Conservation (phyloP, 2,113 vertebrate genomes). For the Nibea coibor region DNA sequence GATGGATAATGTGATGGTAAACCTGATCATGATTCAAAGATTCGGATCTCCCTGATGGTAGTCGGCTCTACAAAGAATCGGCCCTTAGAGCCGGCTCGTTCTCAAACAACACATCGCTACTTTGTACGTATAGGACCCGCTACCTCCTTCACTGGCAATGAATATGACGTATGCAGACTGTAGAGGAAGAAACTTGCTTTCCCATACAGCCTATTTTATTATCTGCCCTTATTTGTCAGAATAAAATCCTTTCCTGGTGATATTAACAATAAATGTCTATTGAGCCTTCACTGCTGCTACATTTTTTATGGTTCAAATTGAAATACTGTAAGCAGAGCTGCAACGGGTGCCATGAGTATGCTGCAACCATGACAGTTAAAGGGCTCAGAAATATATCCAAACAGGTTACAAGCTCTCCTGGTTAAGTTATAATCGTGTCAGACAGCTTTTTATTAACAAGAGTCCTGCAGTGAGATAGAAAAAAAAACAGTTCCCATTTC, state of each 20-base stretch:
- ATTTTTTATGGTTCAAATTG: slow-evolving; percentile 65
- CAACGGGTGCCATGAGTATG: neutral
- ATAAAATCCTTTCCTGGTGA: slow-evolving; percentile 48
- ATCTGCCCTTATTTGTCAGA: slow-evolving; percentile 45
- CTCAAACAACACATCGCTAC: no score
- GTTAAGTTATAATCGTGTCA: slow-evolving; percentile 56
- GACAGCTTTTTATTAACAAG: slow-evolving; percentile 64
- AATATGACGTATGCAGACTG: neutral
- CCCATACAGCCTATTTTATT: slow-evolving; percentile 22
- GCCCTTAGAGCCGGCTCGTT: no score
- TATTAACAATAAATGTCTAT: slow-evolving; percentile 62
- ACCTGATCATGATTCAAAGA: no score
- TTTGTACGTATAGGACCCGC: neutral
- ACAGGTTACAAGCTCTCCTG: slow-evolving; percentile 60
- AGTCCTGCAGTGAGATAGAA: slow-evolving; percentile 28
- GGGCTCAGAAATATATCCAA: slow-evolving; percentile 57
- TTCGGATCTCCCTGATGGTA: no score
- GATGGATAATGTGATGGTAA: no score
- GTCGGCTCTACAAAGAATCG: no score
- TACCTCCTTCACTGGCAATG: neutral
- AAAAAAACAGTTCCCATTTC: slow-evolving; percentile 25
- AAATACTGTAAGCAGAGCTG: slow-evolving; percentile 58
- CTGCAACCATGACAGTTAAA: slow-evolving; percentile 57
- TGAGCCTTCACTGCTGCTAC: slow-evolving; percentile 49
- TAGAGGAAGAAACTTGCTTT: neutral